Evolutionary conservation across 2,797 vertebrate species (phyloP), one percentile per base, ranked within the genome.

Genomic region (Babyrousa celebensis): DNA sequence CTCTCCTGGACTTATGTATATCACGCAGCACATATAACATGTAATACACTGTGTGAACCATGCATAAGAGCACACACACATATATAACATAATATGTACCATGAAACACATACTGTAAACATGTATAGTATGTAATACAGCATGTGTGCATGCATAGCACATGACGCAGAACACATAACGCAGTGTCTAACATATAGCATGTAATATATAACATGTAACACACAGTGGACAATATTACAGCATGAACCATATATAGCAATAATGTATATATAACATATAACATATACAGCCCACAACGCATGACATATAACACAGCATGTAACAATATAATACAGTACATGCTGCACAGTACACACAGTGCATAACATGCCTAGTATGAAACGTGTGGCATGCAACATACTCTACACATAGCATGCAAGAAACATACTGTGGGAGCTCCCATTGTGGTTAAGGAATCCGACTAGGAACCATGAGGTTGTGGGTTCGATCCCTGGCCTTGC

Each of bases 241-340:
- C n/a, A 56, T 25, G 52, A 36, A 70, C 36, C n/a, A 70, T 15
- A 27, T 0, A 40, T 1, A n/a, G 40, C 20, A 10, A 29, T 11
- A 6, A 52, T 2, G 56, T 10, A 27, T 1, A 20, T n/a, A 40
- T 52, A 67, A 27, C 63, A 25, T 20, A 6, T 3, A 18, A 52
- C 23, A 70, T 8, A 15, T 16, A 52, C 3, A 40, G 12, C 11
- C 3, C 72, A 54, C 1, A 15, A 3, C 6, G 20, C 5, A 4
- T 0, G 15, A 36, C 2, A 14, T 20, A 14, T 3, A 63, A 43
- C 6, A 62, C 23, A 36, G 29, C 40, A 17, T 5, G 1, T 0
- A 27, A 77, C 6, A 29, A 29, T 27, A 36, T 36, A 6, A 27
- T 17, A 68, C 5, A 15, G 48, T 7, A 40, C 29, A 0, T 23